Base-by-base conservation (phyloP, 2,888 invertebrate genomes). In the Andrena minutula region DNA sequence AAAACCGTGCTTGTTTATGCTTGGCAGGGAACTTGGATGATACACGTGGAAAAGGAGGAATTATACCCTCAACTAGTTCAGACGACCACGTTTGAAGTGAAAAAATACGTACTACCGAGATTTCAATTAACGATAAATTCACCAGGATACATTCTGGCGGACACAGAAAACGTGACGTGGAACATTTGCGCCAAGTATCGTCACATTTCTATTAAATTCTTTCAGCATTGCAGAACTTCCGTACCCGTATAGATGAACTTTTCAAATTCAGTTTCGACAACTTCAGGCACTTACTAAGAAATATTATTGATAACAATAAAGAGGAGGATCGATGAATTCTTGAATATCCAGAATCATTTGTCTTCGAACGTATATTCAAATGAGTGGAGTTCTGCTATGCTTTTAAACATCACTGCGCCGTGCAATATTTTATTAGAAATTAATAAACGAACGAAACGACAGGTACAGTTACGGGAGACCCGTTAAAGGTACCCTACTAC, bases 401-500 rank as follows among this genome's bases (percentile, higher is more conserved):
- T 51, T 51, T 20, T 20, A 56, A 23, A 23, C 23, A 23, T 26
- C 2, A 26, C 23, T 35, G 56, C 32, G 2, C 6, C 12, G 20
- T 30, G 58, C 8, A 3, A 20, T 26, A 4, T 58, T 26, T 23
- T 26, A 30, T 5, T 49, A 7, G 0, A 2, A 8, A 1, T 35
- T 12, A 61, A 16, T n/a, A 56, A 23, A 60, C 16, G 1, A 65
- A 64, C 69, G n/a, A 35, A 47, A 41, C 74, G 71, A 58, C 83
- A 95, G 95, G 87, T 96, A 96, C 90, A 95, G 95, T 2, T 96
- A 96, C 88, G 96, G 96, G 1, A 95, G 95, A 89, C 94, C 95
- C 1, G 96, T 96, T 0, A 94, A 95, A 76, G 96, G 96, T 16
- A 89, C 94, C 78, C 90, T 94, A 85, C 90, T 94, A n/a, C 87